Evolutionary conservation across 1,140 invertebrate species (phyloP).

Genomic region (Uloborus diversus): DNA sequence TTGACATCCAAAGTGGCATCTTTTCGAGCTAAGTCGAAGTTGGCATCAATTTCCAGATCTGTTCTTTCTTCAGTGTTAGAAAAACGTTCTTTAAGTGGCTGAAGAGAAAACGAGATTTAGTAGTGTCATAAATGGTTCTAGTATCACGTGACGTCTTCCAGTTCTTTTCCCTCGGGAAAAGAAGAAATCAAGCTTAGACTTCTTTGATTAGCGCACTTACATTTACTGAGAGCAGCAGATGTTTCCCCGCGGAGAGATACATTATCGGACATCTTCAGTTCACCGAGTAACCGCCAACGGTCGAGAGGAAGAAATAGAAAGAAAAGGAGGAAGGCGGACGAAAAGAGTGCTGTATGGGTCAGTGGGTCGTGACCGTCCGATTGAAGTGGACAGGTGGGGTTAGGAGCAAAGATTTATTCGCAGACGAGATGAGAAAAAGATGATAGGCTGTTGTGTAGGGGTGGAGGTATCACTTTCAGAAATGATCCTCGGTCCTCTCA

Average conservation of each 20-base stretch:
- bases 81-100: no score
- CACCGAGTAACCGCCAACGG: neutral
- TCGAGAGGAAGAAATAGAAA: neutral
- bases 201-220: neutral
- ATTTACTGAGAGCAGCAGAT: neutral
- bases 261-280: neutral
- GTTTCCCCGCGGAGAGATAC: neutral
- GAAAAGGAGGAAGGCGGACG: neutral
- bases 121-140: neutral
- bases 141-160: neutral
- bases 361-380: slow-evolving; percentile 5
- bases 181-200: neutral
- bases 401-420: neutral
- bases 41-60: no score
- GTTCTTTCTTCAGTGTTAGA: no score
- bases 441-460: no score
- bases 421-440: no score
- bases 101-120: neutral
- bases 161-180: neutral
- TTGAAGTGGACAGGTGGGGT: slow-evolving; percentile 6
- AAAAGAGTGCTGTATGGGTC: neutral
- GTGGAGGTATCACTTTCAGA: no score
- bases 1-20: no score
- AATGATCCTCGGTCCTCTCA: no score
- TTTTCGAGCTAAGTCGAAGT: no score